These are phyloP conservation scores for Etheostoma perlongum DNA, from an alignment of 2,797 vertebrate genomes.

Conservation along the genomic window DNA sequence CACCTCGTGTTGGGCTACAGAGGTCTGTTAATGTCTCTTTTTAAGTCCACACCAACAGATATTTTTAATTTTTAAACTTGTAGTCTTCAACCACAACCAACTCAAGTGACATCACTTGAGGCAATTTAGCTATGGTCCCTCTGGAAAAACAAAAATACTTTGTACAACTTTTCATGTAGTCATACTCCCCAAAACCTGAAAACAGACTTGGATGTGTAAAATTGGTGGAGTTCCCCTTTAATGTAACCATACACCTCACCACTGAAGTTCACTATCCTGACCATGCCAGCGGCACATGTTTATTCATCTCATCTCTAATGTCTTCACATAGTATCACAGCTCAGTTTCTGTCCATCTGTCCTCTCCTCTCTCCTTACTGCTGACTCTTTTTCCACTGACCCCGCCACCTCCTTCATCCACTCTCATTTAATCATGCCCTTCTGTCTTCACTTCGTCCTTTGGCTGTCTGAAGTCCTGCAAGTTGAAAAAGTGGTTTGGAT, in stretches of 20 bases:
- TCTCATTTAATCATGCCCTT: conserved; percentile 23
- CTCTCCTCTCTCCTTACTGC: background rate
- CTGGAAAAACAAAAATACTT: background rate
- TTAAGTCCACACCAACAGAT: background rate
- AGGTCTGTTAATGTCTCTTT: background rate
- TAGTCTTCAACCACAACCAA: background rate
- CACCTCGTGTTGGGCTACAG: too few relatives aligned
- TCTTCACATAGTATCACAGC: conserved; percentile 15
- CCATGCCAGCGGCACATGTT: background rate
- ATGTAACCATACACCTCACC: background rate
- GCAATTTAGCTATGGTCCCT: background rate
- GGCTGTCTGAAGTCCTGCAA: conserved; percentile 26
- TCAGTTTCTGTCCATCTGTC: conserved; percentile 31
- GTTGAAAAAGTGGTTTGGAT: conserved; percentile 40
- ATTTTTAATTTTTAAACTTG: background rate
- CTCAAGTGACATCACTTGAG: background rate
- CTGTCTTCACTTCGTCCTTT: conserved; percentile 39
- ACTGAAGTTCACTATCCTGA: conserved; percentile 12
- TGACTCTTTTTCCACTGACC: conserved; percentile 26
- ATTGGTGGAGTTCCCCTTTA: background rate
- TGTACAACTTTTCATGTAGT: too few relatives aligned
- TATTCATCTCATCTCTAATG: conserved; percentile 6
- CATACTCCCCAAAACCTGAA: too few relatives aligned
- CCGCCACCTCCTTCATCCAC: conserved; percentile 2
- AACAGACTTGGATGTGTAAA: background rate